These are phyloP conservation scores for Bettongia penicillata DNA, from an alignment of 2,113 vertebrate species.

Conservation along the genomic window DNA sequence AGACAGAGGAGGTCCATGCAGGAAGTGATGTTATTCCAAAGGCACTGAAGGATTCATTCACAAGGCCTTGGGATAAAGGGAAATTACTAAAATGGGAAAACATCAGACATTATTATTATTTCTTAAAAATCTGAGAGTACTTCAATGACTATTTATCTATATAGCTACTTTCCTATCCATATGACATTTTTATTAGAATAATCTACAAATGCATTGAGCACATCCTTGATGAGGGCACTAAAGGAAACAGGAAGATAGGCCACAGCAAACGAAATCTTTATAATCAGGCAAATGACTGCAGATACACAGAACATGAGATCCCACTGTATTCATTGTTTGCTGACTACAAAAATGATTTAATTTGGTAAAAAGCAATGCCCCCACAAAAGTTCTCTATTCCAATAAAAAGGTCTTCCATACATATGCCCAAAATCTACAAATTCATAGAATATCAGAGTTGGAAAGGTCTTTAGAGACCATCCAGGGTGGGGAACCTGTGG, in stretches of 20 bases:
- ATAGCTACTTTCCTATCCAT: background rate
- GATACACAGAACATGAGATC: background rate
- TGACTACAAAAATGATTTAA: background rate
- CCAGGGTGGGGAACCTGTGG: too few relatives aligned
- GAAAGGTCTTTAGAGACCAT: background rate
- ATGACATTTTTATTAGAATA: background rate
- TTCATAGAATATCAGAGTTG: background rate
- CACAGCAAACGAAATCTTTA: background rate
- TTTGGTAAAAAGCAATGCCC: background rate
- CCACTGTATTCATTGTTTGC: background rate
- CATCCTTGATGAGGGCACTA: background rate
- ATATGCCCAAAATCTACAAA: background rate
- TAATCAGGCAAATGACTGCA: background rate
- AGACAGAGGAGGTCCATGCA: background rate
- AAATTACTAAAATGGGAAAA: background rate
- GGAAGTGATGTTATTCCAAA: background rate
- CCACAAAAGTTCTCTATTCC: background rate
- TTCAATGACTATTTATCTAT: background rate
- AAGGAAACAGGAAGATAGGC: background rate
- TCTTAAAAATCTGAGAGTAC: background rate
- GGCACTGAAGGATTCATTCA: background rate
- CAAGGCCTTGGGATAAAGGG: background rate
- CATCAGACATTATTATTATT: background rate
- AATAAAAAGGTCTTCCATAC: background rate
- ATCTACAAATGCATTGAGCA: background rate